Percentiles rank a stretch among this genome's conserved stretches.
Evolutionary conservation across 2,797 vertebrate genomes (phyloP).

Genomic region (Lindbergichthys nudifrons): DNA sequence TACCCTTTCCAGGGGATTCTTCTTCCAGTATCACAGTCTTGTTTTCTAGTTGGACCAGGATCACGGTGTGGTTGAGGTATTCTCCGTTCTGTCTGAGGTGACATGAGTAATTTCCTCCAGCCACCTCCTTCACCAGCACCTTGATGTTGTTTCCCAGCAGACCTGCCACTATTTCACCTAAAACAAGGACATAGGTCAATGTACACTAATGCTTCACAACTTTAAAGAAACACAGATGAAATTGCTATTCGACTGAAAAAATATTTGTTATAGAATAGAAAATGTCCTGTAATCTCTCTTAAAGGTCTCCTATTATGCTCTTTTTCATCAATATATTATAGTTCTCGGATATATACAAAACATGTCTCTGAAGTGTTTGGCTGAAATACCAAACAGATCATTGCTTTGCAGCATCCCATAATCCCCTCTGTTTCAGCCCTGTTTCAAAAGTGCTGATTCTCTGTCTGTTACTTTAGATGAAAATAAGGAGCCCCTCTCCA

Average conservation of each 20-base stretch:
- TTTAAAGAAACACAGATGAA: not conserved
- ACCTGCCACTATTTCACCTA: conserved; percentile 38
- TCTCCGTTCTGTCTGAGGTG: conserved; percentile 63
- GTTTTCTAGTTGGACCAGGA: conserved; percentile 76
- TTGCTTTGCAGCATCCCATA: no score
- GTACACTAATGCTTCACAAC: not conserved
- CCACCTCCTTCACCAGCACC: conserved; percentile 70
- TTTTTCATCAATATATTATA: no score
- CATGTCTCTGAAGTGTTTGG: no score
- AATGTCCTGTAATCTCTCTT: no score
- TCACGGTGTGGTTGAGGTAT: conserved; percentile 81
- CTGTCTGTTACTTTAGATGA: no score
- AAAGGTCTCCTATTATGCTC: no score
- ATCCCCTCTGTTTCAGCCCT: no score
- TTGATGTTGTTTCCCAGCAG: conserved; percentile 70
- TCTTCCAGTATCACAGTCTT: conserved; percentile 63
- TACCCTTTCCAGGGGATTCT: conserved; percentile 48
- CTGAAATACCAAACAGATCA: no score
- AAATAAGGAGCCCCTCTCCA: no score
- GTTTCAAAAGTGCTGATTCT: no score
- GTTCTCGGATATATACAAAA: no score
- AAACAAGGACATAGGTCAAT: conserved; percentile 12
- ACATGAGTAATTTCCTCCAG: conserved; percentile 83
- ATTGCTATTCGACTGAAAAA: not conserved
- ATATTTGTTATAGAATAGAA: not conserved